These are phyloP conservation scores for Microctonus aethiopoides DNA, from an alignment of 2,888 invertebrate genomes.

Conservation along the genomic window DNA sequence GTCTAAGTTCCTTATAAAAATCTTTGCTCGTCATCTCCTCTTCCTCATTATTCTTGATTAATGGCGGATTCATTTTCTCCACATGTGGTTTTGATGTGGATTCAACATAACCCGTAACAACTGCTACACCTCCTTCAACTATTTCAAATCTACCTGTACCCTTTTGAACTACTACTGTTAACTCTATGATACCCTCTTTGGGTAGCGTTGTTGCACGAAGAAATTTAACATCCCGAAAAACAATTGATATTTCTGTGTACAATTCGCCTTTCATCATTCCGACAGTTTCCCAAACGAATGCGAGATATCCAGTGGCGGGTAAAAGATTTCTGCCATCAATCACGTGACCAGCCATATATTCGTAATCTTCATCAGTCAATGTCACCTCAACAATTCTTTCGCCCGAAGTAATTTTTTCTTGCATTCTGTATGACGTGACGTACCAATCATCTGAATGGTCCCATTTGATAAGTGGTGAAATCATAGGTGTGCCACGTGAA, in stretches of 20 bases:
- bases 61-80: slow-evolving; percentile 52
- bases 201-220: slow-evolving; percentile 85
- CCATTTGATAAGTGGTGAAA: slow-evolving; percentile 88
- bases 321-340: slow-evolving; percentile 87
- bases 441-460: slow-evolving; percentile 85
- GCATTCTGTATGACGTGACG: slow-evolving; percentile 76
- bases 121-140: slow-evolving; percentile 75
- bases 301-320: slow-evolving; percentile 87
- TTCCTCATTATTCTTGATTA: slow-evolving; percentile 33
- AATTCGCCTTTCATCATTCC: slow-evolving; percentile 76
- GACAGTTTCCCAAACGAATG: slow-evolving; percentile 82
- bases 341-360: slow-evolving; percentile 82
- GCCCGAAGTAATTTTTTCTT: slow-evolving; percentile 76
- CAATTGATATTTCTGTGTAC: slow-evolving; percentile 78
- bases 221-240: slow-evolving; percentile 87
- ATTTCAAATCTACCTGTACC: slow-evolving; percentile 71
- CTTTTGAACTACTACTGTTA: slow-evolving; percentile 72
- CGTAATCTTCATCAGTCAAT: slow-evolving; percentile 75
- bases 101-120: slow-evolving; percentile 78
- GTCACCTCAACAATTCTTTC: slow-evolving; percentile 74
- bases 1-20: slow-evolving; percentile 64
- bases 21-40: slow-evolving; percentile 36
- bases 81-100: slow-evolving; percentile 68
- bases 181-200: slow-evolving; percentile 70
- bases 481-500: slow-evolving; percentile 85